Percentiles rank a stretch among this genome's conserved stretches.
phyloP scores from a whole-genome alignment of 2,888 invertebrate species.

The Trissonchulus sp. region DNA sequence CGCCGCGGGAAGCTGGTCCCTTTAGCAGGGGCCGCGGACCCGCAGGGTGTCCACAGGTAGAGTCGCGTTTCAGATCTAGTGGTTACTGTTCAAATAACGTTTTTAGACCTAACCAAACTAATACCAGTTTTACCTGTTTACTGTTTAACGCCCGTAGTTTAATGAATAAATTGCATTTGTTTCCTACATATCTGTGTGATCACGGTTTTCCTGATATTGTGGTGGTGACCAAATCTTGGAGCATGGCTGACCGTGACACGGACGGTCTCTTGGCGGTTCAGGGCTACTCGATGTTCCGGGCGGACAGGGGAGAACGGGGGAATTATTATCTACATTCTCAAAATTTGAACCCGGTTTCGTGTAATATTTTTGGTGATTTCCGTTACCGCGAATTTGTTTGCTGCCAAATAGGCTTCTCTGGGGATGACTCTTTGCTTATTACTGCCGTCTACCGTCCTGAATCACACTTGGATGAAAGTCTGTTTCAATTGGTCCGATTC shows the following conservation, averaged over 20 bases:
- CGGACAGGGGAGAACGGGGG: too few species aligned
- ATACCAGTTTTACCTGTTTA: not conserved
- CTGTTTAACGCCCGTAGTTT: not conserved
- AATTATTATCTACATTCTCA: too few species aligned
- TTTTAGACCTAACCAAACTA: not conserved
- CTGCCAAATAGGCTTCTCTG: too few species aligned
- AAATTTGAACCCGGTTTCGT: too few species aligned
- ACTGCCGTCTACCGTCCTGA: slow-evolving; percentile 5
- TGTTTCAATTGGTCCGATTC: too few species aligned
- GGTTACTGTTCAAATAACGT: not conserved
- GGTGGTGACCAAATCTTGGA: not conserved
- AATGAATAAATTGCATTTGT: not conserved
- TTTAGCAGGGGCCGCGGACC: not conserved
- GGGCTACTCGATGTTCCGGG: slow-evolving; percentile 1
- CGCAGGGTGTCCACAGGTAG: not conserved
- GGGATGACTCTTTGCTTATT: slow-evolving; percentile 1
- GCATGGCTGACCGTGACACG: not conserved
- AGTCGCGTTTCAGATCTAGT: not conserved
- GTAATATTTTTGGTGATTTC: too few species aligned
- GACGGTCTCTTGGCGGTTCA: not conserved
- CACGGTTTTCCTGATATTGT: slow-evolving; percentile 10
- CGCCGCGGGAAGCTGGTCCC: too few species aligned
- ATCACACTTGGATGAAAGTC: not conserved
- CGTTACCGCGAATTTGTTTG: too few species aligned
- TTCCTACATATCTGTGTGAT: slow-evolving; percentile 1